phyloP scores from a whole-genome alignment of 2,888 invertebrate species.

The Thereva unica region DNA sequence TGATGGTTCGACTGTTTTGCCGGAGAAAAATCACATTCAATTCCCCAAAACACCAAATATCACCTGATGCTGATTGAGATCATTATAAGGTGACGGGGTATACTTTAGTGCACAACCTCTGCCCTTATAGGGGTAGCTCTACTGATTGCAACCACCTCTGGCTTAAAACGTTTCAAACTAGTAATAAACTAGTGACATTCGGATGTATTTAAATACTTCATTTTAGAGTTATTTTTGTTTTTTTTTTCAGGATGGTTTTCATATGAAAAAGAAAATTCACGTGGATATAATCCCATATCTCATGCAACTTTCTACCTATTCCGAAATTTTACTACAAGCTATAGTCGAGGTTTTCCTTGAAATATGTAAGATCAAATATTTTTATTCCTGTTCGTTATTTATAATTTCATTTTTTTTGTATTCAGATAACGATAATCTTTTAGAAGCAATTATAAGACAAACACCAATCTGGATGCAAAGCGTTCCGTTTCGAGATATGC shows the following conservation, averaged over 20 bases:
- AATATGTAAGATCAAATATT: constrained; percentile 66
- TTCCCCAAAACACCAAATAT: too few species aligned
- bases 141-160: too few species aligned
- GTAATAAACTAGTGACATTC: too few species aligned
- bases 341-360: constrained; percentile 78
- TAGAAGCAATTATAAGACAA: constrained; percentile 51
- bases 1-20: too few species aligned
- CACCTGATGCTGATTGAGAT: too few species aligned
- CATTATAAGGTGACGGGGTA: too few species aligned
- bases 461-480: constrained; percentile 55
- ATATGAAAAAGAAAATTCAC: constrained; percentile 57
- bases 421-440: constrained; percentile 51
- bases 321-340: constrained; percentile 78
- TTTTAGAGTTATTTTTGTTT: constrained; percentile 7
- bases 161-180: too few species aligned
- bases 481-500: constrained; percentile 55
- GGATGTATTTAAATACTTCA: too few species aligned
- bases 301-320: constrained; percentile 74
- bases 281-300: constrained; percentile 76
- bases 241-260: constrained; percentile 49
- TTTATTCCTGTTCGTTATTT: constrained; percentile 43
- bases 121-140: too few species aligned
- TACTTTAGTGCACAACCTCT: too few species aligned
- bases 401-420: constrained; percentile 29
- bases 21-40: too few species aligned